Evolutionary conservation across 1,140 invertebrate genomes (phyloP), one percentile per base, ranked within the genome.

Genomic region (Ceratoteleas bidentatus): DNA sequence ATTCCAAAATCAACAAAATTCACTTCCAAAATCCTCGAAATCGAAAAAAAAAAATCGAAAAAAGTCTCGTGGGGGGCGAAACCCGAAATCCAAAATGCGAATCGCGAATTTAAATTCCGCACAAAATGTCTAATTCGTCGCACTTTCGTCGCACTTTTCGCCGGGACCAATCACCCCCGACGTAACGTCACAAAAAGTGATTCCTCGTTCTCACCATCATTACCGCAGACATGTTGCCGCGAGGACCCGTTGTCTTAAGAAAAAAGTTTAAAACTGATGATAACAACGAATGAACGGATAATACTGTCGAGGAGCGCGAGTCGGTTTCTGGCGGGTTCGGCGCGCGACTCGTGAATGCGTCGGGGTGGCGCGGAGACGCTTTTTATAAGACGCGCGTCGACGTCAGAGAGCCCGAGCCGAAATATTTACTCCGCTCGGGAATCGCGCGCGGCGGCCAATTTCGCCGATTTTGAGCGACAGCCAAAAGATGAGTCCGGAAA

Each of bases 331-430:
- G 24, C 24, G 24, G 1, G 24, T 24, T 57, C 73, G 83, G 49
- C 81, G 77, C 77, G 77, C 79, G 66, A 81, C 72, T 83, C 66
- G 85, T 83, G 86, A 90, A 86, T 90, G 87, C 81, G 70, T 70
- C 82, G 78, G 85, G 81, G 62, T 84, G 74, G 87, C 49, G 84
- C 68, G 34, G 53, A n/a, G 74, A 85, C 81, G 82, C 87, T 89
- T 89, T 90, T 89, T 90, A 90, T 90, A 90, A 88, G 86, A 73
- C 83, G 54, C 32, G 10, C n/a, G 36, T 65, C 85, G 66, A 86
- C 83, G 79, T 85, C 85, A 79, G 86, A 84, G 84, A 64, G 64
- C 85, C 84, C 82, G 68, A 68, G 60, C 80, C 75, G 81, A 88
- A 89, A 87, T 89, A 88, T 88, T 88, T 87, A 73, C 82, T 81